phyloP scores from a whole-genome alignment of 2,888 invertebrate genomes.

The Hydraecia micacea region DNA sequence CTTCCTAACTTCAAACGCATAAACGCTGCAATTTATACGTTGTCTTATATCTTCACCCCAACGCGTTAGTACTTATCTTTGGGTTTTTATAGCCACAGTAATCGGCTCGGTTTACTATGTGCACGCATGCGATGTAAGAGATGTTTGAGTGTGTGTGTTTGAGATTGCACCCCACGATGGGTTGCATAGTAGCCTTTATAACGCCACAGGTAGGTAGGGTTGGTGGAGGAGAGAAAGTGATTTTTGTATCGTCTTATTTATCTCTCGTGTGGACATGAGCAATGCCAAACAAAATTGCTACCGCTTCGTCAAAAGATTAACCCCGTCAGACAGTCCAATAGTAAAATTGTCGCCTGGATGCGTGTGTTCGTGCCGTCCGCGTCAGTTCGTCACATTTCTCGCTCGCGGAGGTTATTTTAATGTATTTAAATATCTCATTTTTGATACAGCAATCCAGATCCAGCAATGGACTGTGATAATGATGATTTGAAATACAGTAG shows the following conservation, averaged over 20 bases:
- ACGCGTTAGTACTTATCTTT: conserved; percentile 64
- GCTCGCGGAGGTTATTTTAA: not conserved
- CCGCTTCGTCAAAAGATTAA: not conserved
- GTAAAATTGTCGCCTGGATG: not conserved
- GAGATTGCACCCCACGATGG: conserved; percentile 63
- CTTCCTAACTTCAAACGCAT: conserved; percentile 40
- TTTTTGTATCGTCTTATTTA: not conserved
- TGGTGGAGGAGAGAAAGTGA: conserved; percentile 42
- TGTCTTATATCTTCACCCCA: conserved; percentile 54
- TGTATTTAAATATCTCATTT: not conserved
- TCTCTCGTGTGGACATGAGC: not conserved
- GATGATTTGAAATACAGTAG: not conserved
- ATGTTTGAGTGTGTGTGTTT: conserved; percentile 60
- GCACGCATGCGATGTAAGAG: conserved; percentile 56
- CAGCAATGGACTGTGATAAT: not conserved
- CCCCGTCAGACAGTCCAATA: not conserved
- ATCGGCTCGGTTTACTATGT: conserved; percentile 64
- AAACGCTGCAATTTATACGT: conserved; percentile 54
- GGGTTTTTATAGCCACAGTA: conserved; percentile 67
- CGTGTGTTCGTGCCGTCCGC: no score
- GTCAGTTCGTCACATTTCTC: not conserved
- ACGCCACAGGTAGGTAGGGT: conserved; percentile 66
- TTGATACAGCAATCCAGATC: not conserved
- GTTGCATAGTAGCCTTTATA: conserved; percentile 68
- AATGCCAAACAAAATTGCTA: not conserved